Conservation (phyloP, 2,113 vertebrate species). For the Brevimyrus niger region DNA sequence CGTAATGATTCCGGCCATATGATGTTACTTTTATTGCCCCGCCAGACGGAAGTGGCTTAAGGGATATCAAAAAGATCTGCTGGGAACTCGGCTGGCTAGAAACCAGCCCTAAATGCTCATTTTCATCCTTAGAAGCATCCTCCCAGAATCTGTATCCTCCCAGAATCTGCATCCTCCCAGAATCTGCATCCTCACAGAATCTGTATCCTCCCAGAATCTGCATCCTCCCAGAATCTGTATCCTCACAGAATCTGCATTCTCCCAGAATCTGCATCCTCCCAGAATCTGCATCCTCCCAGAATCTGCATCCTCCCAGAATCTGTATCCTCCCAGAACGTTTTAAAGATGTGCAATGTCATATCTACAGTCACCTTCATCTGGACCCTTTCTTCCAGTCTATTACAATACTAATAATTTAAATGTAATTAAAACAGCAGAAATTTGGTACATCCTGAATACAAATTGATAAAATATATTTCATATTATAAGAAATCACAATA, state of each 20-base stretch:
- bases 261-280: neutral
- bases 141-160: neutral
- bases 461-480: neutral
- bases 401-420: neutral
- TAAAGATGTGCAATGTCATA: neutral
- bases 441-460: neutral
- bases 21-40: neutral
- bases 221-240: neutral
- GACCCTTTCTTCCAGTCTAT: neutral
- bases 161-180: neutral
- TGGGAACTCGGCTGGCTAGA: neutral
- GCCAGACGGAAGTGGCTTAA: neutral
- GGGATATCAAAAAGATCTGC: neutral
- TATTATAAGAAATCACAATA: neutral
- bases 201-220: neutral
- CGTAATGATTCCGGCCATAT: neutral
- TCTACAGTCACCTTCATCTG: neutral
- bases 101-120: neutral
- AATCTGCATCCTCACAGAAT: too few species aligned
- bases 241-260: too few species aligned
- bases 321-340: neutral
- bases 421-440: neutral
- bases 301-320: neutral
- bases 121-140: neutral
- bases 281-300: neutral